phyloP scores from a whole-genome alignment of 2,888 invertebrate species.

The Drosophila leonis region DNA sequence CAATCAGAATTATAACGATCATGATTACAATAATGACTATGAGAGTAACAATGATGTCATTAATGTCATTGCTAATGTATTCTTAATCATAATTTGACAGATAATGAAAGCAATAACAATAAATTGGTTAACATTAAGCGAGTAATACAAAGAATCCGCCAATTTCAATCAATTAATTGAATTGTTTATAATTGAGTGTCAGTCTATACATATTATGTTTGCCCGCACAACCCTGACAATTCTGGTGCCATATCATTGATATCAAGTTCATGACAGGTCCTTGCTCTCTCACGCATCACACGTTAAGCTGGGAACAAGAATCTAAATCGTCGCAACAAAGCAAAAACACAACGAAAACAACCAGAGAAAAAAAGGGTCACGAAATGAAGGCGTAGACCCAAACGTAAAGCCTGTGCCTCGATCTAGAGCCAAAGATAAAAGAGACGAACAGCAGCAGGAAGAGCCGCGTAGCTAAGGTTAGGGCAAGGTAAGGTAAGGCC shows the following conservation, averaged over 20 bases:
- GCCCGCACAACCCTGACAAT: constrained; percentile 25
- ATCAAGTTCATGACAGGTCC: constrained; percentile 76
- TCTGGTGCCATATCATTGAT: constrained; percentile 31
- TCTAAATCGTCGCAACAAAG: constrained; percentile 38
- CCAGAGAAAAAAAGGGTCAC: constrained; percentile 47
- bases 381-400: constrained; percentile 57
- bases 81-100: neutral
- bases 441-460: constrained; percentile 26
- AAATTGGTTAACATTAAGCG: neutral
- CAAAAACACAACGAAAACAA: neutral
- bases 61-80: neutral
- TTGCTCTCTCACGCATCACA: constrained; percentile 63
- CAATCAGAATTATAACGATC: neutral
- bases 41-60: neutral
- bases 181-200: neutral
- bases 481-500: constrained; percentile 17
- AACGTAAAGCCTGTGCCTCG: constrained; percentile 39
- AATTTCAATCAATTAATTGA: neutral
- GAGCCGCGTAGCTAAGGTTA: constrained; percentile 10
- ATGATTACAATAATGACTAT: neutral
- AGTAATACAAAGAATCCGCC: neutral
- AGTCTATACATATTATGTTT: no score
- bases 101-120: neutral
- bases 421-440: constrained; percentile 74
- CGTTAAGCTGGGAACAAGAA: constrained; percentile 33